Evolutionary conservation across 2,113 vertebrate genomes (phyloP).

Genomic region (Coturnix japonica): DNA sequence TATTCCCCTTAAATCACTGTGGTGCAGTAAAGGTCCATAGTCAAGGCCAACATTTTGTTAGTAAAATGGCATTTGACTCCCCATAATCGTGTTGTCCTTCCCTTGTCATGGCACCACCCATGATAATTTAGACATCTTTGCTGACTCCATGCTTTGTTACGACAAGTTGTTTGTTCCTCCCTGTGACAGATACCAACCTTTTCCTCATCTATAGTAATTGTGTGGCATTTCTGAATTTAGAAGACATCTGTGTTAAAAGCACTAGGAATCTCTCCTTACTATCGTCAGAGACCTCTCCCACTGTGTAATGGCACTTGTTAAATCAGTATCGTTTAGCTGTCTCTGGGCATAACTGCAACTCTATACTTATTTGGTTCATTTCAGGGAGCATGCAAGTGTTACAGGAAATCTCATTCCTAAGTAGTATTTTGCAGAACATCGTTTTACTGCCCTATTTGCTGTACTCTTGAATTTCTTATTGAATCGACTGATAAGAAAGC

Average conservation of each 20-base stretch:
- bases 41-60: background rate
- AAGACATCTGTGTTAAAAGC: background rate
- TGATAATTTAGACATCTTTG: slow-evolving; percentile 4
- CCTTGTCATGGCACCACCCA: background rate
- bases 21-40: background rate
- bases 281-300: background rate
- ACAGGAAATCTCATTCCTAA: background rate
- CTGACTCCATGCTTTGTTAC: slow-evolving; percentile 40
- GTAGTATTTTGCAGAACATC: background rate
- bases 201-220: background rate
- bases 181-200: slow-evolving; percentile 17
- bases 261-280: background rate
- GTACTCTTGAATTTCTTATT: background rate
- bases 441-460: background rate
- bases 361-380: background rate
- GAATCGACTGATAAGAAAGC: background rate
- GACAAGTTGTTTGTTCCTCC: slow-evolving; percentile 47
- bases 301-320: background rate
- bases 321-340: slow-evolving; percentile 9
- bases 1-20: slow-evolving; percentile 8
- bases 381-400: background rate
- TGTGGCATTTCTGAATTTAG: background rate
- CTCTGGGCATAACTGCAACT: background rate
- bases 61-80: slow-evolving; percentile 6
- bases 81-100: slow-evolving; percentile 23